phyloP scores from a whole-genome alignment of 1,140 invertebrate genomes.

The Drosophila navojoa region DNA sequence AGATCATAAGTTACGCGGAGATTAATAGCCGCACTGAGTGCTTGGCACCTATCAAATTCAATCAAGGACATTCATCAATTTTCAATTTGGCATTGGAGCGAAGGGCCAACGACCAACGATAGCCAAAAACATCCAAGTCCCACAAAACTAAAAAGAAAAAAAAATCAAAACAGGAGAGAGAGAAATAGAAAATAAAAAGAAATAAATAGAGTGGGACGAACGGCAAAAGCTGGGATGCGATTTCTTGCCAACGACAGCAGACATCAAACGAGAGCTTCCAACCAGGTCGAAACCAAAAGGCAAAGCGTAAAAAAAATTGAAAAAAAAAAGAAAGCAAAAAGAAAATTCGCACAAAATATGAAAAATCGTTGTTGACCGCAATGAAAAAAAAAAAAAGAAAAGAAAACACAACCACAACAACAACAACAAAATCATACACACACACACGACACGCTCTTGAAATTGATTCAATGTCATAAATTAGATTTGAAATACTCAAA shows the following conservation, averaged over 20 bases:
- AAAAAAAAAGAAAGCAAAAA: conserved; percentile 24
- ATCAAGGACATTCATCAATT: conserved; percentile 82
- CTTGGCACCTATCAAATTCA: conserved; percentile 82
- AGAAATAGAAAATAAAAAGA: neutral
- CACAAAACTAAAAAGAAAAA: conserved; percentile 57
- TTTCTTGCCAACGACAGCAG: too few relatives aligned
- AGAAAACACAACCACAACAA: too few relatives aligned
- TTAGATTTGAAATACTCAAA: conserved; percentile 82
- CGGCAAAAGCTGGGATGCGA: neutral
- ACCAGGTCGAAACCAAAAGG: too few relatives aligned
- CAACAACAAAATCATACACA: conserved; percentile 15
- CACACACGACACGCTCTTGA: conserved; percentile 26
- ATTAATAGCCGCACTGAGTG: conserved; percentile 81
- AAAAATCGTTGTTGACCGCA: conserved; percentile 79
- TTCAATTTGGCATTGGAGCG: conserved; percentile 75
- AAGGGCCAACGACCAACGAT: conserved; percentile 6
- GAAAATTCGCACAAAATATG: conserved; percentile 70
- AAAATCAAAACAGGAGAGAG: neutral
- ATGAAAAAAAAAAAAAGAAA: conserved; percentile 29
- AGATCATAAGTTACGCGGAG: conserved; percentile 73
- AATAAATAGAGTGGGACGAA: conserved; percentile 9
- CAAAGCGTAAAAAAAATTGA: neutral
- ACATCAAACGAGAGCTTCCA: too few relatives aligned
- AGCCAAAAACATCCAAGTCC: conserved; percentile 14
- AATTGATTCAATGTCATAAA: conserved; percentile 83